Conservation (phyloP, 2,888 invertebrate species). For the Eupithecia centaureata region DNA sequence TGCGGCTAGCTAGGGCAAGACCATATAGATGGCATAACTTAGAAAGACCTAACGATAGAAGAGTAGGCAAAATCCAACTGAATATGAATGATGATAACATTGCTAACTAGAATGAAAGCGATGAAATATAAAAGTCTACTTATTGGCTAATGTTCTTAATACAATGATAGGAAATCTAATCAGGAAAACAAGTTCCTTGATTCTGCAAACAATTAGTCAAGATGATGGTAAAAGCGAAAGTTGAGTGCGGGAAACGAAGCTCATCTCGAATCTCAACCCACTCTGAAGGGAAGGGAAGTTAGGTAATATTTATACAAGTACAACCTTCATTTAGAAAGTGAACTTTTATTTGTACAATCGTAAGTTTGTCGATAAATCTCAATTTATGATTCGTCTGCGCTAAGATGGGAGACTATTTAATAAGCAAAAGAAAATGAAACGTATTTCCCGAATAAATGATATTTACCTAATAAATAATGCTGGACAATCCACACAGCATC, state of each 20-base stretch:
- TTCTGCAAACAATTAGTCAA: constrained; percentile 16
- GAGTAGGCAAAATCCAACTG: neutral
- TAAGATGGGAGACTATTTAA: neutral
- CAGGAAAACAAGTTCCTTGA: neutral
- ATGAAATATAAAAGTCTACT: neutral
- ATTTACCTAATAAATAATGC: too few species aligned
- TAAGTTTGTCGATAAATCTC: neutral
- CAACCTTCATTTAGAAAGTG: constrained; percentile 16
- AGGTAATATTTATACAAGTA: constrained; percentile 9
- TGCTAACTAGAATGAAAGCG: neutral
- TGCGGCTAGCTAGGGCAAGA: too few species aligned
- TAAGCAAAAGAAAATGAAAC: neutral
- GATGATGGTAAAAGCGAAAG: constrained; percentile 13
- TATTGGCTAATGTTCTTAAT: neutral
- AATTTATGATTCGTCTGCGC: neutral
- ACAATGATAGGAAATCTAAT: neutral
- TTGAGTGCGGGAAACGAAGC: constrained; percentile 24
- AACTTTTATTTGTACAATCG: neutral
- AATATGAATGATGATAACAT: neutral
- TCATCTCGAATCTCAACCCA: constrained; percentile 17
- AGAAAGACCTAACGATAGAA: neutral
- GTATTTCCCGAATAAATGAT: too few species aligned
- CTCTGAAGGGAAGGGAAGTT: constrained; percentile 21
- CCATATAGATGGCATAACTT: neutral
- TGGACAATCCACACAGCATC: too few species aligned